A percentile compares a stretch with the other conserved stretches of the same genome.
Conservation (phyloP, 30 jellyfish, hydroid and myxozoan genomes). For the Hydra vulgaris region DNA sequence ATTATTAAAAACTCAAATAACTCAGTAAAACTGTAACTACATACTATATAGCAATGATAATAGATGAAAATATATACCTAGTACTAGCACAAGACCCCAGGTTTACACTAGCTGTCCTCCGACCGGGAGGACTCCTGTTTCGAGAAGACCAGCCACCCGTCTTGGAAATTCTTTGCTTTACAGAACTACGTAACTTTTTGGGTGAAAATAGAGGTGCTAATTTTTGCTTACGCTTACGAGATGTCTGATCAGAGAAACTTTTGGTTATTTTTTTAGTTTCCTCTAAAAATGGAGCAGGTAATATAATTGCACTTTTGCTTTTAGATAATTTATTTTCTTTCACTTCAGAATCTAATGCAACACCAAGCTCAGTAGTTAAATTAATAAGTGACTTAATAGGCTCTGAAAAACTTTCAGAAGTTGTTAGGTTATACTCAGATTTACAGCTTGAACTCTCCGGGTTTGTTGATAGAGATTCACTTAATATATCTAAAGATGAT, state of each 20-base stretch:
- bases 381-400: neutral
- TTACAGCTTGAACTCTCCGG: neutral
- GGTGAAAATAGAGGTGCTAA: constrained; percentile 21
- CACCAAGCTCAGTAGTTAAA: neutral
- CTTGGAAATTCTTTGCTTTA: constrained; percentile 44
- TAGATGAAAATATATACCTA: constrained; percentile 38
- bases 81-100: constrained; percentile 99
- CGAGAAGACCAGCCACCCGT: constrained; percentile 98
- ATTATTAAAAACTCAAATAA: no score
- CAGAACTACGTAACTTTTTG: constrained; percentile 20
- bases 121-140: constrained; percentile 84
- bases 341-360: neutral
- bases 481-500: neutral
- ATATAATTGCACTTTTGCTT: constrained; percentile 12
- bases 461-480: neutral
- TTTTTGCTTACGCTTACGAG: constrained; percentile 18
- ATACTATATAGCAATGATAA: no score
- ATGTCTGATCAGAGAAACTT: neutral
- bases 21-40: no score
- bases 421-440: neutral
- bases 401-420: neutral
- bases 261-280: neutral
- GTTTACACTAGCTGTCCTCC: constrained; percentile 50
- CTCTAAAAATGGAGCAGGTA: neutral
- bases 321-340: neutral